These are phyloP conservation scores for Sarcophaga peregrina DNA, from an alignment of 1,140 invertebrate species.

Conservation along the genomic window DNA sequence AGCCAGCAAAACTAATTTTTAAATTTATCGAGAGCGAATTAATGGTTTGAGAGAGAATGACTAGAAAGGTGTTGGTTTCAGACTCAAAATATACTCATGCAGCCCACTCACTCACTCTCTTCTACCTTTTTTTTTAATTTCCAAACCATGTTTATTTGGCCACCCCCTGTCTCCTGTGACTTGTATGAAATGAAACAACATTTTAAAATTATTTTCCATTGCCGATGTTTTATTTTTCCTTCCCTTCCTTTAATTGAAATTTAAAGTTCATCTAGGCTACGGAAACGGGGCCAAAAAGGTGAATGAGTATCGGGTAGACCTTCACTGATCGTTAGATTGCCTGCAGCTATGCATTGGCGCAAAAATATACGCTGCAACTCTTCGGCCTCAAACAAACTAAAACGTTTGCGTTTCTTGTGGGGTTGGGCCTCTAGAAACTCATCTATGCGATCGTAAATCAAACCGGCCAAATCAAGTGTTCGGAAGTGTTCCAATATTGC, in stretches of 20 bases:
- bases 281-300: constrained; percentile 25
- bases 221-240: constrained; percentile 33
- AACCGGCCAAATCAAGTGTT: constrained; percentile 84
- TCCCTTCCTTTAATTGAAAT: constrained; percentile 32
- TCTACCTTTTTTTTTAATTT: neutral
- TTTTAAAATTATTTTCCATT: constrained; percentile 17
- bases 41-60: too few relatives aligned
- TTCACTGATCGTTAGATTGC: constrained; percentile 50
- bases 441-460: constrained; percentile 93
- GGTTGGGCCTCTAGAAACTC: constrained; percentile 40
- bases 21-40: too few relatives aligned
- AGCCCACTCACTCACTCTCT: neutral
- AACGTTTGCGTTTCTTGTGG: constrained; percentile 51
- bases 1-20: too few relatives aligned
- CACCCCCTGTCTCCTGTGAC: too few relatives aligned
- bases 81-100: neutral
- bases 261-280: constrained; percentile 25
- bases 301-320: constrained; percentile 25
- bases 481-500: constrained; percentile 86
- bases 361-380: constrained; percentile 57
- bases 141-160: neutral
- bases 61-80: too few relatives aligned
- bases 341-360: constrained; percentile 56
- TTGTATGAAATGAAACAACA: constrained; percentile 6
- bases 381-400: constrained; percentile 52